Evolutionary conservation across 2,888 invertebrate species (phyloP).

Genomic region (Caenorhabditis zanzibari): DNA sequence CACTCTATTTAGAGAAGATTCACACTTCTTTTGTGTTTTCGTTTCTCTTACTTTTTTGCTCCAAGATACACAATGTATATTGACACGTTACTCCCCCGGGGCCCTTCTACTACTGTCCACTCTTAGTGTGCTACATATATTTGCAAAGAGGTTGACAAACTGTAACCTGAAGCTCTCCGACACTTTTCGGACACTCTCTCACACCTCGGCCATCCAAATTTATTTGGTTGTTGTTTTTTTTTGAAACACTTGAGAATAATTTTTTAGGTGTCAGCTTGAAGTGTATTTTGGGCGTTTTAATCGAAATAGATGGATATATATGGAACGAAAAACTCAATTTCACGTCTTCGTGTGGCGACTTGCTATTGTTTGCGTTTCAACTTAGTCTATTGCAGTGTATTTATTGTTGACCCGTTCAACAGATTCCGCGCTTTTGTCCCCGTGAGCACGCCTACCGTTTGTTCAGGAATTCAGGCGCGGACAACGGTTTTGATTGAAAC

Average conservation of each 20-base stretch:
- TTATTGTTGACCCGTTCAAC: slow-evolving; percentile 58
- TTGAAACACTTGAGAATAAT: slow-evolving; percentile 54
- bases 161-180: slow-evolving; percentile 60
- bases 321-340: slow-evolving; percentile 23
- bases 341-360: slow-evolving; percentile 56
- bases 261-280: slow-evolving; percentile 33
- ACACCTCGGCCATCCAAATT: slow-evolving; percentile 30
- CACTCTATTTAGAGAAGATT: slow-evolving; percentile 16
- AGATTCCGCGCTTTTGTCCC: slow-evolving; percentile 42
- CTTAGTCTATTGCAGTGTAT: slow-evolving; percentile 60
- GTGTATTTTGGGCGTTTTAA: slow-evolving; percentile 14
- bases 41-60: slow-evolving; percentile 19
- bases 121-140: slow-evolving; percentile 47
- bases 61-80: slow-evolving; percentile 26
- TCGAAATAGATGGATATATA: slow-evolving; percentile 52
- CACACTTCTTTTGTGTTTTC: slow-evolving; percentile 31
- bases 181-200: slow-evolving; percentile 42
- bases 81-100: slow-evolving; percentile 50
- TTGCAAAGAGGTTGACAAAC: slow-evolving; percentile 61
- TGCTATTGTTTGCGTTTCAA: slow-evolving; percentile 57
- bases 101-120: slow-evolving; percentile 54
- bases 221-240: slow-evolving; percentile 26
- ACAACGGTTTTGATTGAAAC: slow-evolving; percentile 43
- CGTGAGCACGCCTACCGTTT: slow-evolving; percentile 65
- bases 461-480: slow-evolving; percentile 52